Percentiles rank a stretch among this genome's conserved stretches.
phyloP scores from a whole-genome alignment of 53 echinoderm and acorn worm genomes.

The Crossaster papposus region DNA sequence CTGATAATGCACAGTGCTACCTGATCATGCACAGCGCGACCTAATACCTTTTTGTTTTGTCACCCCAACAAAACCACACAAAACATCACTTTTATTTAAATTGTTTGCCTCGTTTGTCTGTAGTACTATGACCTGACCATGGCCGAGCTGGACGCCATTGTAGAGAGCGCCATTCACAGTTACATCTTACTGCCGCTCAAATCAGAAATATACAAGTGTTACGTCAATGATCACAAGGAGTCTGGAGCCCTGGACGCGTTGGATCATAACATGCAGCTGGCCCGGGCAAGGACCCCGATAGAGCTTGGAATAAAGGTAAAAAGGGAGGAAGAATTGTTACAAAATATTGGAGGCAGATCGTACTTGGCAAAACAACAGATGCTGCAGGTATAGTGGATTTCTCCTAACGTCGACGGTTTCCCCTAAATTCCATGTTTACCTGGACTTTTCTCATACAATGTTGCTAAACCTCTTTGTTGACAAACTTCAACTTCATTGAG shows the following conservation, averaged over 20 bases:
- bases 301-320: conserved; percentile 94
- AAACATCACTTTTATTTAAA: too few species aligned
- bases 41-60: too few species aligned
- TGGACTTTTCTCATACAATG: too few species aligned
- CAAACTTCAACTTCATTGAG: too few species aligned
- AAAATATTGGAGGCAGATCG: background rate
- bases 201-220: conserved; percentile 83
- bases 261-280: conserved; percentile 85
- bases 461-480: too few species aligned
- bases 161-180: conserved; percentile 89
- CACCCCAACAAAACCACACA: too few species aligned
- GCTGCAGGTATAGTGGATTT: too few species aligned
- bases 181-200: conserved; percentile 82
- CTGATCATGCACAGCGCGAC: too few species aligned
- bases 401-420: too few species aligned
- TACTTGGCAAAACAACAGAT: too few species aligned
- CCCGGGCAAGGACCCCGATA: conserved; percentile 71
- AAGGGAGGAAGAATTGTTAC: background rate
- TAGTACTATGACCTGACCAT: conserved; percentile 69
- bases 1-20: too few species aligned
- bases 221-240: conserved; percentile 80
- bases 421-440: too few species aligned
- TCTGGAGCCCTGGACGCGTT: conserved; percentile 80
- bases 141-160: conserved; percentile 78
- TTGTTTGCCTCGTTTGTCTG: background rate